phyloP scores from a whole-genome alignment of 2,113 vertebrate species.

The Ailuropoda melanoleuca region DNA sequence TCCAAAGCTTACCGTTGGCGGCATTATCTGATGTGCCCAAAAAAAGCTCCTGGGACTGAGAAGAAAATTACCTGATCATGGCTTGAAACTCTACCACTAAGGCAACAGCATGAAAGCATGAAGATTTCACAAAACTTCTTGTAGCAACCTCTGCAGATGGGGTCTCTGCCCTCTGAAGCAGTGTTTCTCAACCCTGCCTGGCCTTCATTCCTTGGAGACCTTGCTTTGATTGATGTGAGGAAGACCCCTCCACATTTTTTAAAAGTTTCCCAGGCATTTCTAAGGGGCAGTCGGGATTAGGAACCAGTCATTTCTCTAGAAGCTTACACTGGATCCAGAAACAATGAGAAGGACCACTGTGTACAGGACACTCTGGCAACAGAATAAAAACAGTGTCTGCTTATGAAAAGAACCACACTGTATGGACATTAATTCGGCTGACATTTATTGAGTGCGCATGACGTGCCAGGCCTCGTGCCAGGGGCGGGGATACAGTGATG shows the following conservation, averaged over 20 bases:
- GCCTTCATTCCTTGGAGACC: background rate
- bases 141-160: background rate
- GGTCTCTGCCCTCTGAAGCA: background rate
- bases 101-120: background rate
- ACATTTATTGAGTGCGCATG: constrained; percentile 68
- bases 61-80: background rate
- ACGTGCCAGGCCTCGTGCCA: background rate
- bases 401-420: constrained; percentile 62
- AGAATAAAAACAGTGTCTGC: constrained; percentile 64
- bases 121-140: background rate
- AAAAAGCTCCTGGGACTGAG: background rate
- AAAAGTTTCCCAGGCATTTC: background rate
- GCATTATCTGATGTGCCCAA: background rate
- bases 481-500: background rate
- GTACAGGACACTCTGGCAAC: constrained; percentile 50
- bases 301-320: constrained; percentile 9
- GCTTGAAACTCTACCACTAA: background rate
- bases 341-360: constrained; percentile 12
- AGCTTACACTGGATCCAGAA: constrained; percentile 32
- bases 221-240: background rate
- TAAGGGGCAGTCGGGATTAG: background rate
- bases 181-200: background rate
- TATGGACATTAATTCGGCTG: constrained; percentile 36
- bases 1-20: background rate
- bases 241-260: background rate